phyloP scores from a whole-genome alignment of 2,888 invertebrate species.

The Odontomyia ornata region DNA sequence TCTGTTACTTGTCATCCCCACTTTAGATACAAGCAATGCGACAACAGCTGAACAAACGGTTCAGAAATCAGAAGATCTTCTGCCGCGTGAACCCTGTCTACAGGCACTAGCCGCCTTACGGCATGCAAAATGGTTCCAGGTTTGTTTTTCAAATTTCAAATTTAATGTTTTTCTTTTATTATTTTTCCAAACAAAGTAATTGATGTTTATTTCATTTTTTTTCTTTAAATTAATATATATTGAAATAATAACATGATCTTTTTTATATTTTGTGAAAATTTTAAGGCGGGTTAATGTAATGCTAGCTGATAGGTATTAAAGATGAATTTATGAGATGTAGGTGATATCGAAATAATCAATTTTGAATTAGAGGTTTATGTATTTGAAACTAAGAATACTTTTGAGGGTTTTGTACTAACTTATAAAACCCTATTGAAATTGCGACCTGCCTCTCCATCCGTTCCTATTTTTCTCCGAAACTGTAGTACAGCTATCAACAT shows the following conservation, averaged over 20 bases:
- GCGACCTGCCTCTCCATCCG: too few relatives aligned
- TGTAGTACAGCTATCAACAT: too few relatives aligned
- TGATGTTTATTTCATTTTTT: constrained; percentile 47
- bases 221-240: constrained; percentile 35
- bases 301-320: constrained; percentile 32
- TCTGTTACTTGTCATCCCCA: constrained; percentile 69
- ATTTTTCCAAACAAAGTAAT: constrained; percentile 45
- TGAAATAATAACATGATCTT: constrained; percentile 43
- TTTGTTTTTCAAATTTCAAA: constrained; percentile 64
- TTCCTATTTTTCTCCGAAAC: too few relatives aligned
- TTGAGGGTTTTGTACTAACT: too few relatives aligned
- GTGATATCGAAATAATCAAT: background rate
- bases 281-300: constrained; percentile 38
- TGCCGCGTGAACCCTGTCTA: constrained; percentile 99
- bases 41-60: constrained; percentile 74
- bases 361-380: background rate
- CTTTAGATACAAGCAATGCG: constrained; percentile 69
- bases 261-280: constrained; percentile 35
- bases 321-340: background rate
- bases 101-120: constrained; percentile 99
- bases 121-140: constrained; percentile 99
- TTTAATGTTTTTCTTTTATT: constrained; percentile 50
- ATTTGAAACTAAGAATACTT: too few relatives aligned
- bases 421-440: too few relatives aligned
- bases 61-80: constrained; percentile 79